These are phyloP conservation scores for Gnathonemus echidnorhynchus DNA, from an alignment of 2,113 vertebrate genomes.

Conservation along the genomic window DNA sequence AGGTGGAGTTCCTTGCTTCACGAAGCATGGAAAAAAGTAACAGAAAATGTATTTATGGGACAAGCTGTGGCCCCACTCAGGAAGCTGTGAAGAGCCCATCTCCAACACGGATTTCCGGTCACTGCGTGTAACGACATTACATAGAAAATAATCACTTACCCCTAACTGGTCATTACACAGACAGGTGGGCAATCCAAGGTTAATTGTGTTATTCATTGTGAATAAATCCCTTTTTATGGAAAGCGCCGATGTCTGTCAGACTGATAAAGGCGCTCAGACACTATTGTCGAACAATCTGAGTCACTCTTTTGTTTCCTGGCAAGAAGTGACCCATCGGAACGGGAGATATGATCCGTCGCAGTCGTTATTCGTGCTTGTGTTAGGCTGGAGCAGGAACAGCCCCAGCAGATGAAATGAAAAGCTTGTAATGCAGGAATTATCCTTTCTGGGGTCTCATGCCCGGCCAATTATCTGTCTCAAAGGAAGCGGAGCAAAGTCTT, in stretches of 20 bases:
- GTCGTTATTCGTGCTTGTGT: conserved; percentile 45
- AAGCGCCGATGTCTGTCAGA: conserved; percentile 38
- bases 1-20: background rate
- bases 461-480: conserved; percentile 44
- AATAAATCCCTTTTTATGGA: conserved; percentile 36
- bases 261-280: conserved; percentile 43
- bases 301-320: conserved; percentile 37
- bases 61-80: background rate
- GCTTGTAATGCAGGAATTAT: conserved; percentile 46
- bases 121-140: background rate
- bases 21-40: background rate
- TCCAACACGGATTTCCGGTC: background rate
- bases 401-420: conserved; percentile 42
- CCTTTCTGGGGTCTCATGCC: conserved; percentile 46
- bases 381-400: conserved; percentile 38
- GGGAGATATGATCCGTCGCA: conserved; percentile 36
- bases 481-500: conserved; percentile 37
- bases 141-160: conserved; percentile 18
- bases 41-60: background rate
- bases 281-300: conserved; percentile 54
- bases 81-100: background rate
- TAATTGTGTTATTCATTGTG: conserved; percentile 42
- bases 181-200: conserved; percentile 38
- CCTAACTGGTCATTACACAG: conserved; percentile 10
- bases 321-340: conserved; percentile 34